Percentiles rank a stretch among this genome's conserved stretches.
phyloP scores from a whole-genome alignment of 2,797 vertebrate genomes.

The Squalus acanthias region DNA sequence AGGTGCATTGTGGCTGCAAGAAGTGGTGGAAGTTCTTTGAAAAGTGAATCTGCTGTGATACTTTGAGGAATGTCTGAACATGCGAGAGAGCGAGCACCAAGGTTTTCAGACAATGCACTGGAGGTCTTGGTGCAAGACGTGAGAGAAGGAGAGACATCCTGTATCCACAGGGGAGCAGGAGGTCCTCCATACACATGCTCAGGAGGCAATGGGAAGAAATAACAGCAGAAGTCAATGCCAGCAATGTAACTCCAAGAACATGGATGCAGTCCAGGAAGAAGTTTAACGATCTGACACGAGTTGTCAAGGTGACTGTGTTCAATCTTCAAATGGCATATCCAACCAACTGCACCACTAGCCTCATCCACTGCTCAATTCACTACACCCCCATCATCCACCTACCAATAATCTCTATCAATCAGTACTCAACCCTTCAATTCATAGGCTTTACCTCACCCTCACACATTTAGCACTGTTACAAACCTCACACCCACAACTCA shows the following conservation, averaged over 20 bases:
- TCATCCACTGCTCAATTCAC: background rate
- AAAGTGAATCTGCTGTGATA: background rate
- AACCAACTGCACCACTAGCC: background rate
- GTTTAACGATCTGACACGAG: background rate
- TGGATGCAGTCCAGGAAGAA: background rate
- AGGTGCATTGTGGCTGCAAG: background rate
- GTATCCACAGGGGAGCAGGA: background rate
- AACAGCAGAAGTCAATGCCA: background rate
- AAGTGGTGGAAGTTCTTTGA: background rate
- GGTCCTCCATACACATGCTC: background rate
- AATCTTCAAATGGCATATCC: background rate
- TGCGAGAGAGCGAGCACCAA: background rate
- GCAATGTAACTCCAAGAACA: background rate
- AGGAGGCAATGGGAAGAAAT: background rate
- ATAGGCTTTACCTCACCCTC: background rate
- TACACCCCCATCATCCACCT: background rate
- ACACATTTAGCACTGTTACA: background rate
- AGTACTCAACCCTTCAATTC: background rate
- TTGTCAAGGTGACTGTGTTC: no score
- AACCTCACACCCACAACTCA: background rate
- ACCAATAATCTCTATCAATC: background rate
- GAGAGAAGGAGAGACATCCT: background rate
- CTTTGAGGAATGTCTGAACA: background rate
- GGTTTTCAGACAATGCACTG: background rate
- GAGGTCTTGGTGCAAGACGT: background rate